Evolutionary conservation across 2,797 vertebrate species (phyloP), one percentile per base, ranked within the genome.

Genomic region (Amblyopsis hoosieri): DNA sequence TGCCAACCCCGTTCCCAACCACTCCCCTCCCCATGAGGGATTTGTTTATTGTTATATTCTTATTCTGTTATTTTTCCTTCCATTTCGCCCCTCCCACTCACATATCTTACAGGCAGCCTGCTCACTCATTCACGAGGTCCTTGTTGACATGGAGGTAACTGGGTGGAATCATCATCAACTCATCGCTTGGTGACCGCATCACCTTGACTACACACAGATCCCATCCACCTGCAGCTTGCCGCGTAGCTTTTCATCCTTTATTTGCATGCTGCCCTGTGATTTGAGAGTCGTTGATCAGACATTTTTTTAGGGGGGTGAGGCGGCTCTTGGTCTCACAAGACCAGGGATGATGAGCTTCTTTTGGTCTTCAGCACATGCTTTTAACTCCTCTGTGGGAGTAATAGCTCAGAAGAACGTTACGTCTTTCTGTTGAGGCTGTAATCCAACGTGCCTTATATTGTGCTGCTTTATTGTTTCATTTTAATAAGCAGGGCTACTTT

Each of bases 91-190:
- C 67, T 23, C 19, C 19, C 23, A 23, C 23, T 23, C 55, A 37
- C 60, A 69, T 71, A 69, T 57, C 67, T 74, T 54, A 67, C 62
- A 5, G 64, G 82, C 85, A 69, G 61, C 76, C 62, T 81, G 80
- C 73, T 89, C 81, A 85, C 79, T 90, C 83, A 84, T 85, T 90
- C 85, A 84, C 89, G 84, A 82, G 82, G 76, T 76, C 81, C 85
- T 81, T 82, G 79, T 79, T 71, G 67, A 57, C 53, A 66, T 17
- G 54, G 54, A 66, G 73, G 79, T 84, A 61, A 70, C 79, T 62
- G 37, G 45, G 23, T 23, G 19, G 63, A 68, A 59, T 12, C 1
- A 23, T 23, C 23, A 23, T 23, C 23, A 23, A 4, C 14, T 61
- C 57, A 71, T 74, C 75, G 71, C 29, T 54, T 57, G 45, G 37